Conservation (phyloP, 2,113 vertebrate genomes). For the Morphnarchus princeps region DNA sequence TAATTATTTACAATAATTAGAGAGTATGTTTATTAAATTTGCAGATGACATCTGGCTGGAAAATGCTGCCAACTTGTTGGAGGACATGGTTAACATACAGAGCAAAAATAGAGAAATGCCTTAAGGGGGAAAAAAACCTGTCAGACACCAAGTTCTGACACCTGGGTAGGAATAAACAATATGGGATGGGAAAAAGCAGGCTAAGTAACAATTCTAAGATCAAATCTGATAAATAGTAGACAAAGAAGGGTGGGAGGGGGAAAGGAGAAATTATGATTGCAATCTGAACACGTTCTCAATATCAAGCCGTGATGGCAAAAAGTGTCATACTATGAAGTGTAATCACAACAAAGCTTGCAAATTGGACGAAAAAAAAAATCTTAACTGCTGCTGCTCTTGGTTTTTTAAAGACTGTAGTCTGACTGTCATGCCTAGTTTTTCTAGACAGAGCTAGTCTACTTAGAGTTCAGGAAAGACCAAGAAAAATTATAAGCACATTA, state of each 20-base stretch:
- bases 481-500: neutral
- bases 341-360: neutral
- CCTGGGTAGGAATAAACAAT: neutral
- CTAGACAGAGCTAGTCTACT: neutral
- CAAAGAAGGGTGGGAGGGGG: neutral
- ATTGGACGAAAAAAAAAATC: neutral
- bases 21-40: neutral
- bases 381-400: neutral
- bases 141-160: neutral
- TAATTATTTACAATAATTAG: neutral
- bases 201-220: neutral
- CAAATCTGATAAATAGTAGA: neutral
- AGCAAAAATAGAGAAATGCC: neutral
- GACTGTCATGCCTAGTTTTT: neutral
- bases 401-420: neutral
- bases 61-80: neutral
- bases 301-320: neutral
- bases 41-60: neutral
- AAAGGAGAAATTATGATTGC: neutral
- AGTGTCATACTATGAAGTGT: neutral
- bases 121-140: neutral
- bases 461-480: neutral
- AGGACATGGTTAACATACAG: neutral
- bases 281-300: neutral
- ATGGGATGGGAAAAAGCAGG: neutral